Percentiles rank a stretch among this genome's conserved stretches.
These are phyloP conservation scores for Andricus grossulariae DNA, from an alignment of 1,140 invertebrate genomes.

Conservation along the genomic window DNA sequence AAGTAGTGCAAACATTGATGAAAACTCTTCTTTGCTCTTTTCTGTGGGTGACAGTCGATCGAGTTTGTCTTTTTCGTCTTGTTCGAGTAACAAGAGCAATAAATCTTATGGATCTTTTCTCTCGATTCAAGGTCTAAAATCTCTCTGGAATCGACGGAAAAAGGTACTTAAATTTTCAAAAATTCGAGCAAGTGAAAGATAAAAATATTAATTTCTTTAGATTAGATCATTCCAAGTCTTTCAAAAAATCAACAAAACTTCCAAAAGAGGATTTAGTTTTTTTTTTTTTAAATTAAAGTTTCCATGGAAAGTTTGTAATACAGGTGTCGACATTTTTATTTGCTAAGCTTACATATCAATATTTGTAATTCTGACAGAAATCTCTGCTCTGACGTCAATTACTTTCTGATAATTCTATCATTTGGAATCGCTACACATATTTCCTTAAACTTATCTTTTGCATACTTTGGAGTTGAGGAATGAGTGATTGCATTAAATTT, in stretches of 20 bases:
- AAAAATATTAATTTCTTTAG: no score
- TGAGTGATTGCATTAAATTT: neutral
- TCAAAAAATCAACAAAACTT: neutral
- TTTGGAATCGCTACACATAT: neutral
- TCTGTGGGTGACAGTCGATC: slow-evolving; percentile 44
- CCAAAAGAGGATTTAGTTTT: no score
- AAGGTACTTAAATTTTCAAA: slow-evolving; percentile 58
- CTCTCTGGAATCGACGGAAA: slow-evolving; percentile 67
- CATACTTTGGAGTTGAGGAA: neutral
- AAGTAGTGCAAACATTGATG: slow-evolving; percentile 52
- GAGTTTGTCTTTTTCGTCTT: slow-evolving; percentile 45
- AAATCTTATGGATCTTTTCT: slow-evolving; percentile 66
- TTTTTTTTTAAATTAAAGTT: neutral
- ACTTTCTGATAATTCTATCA: slow-evolving; percentile 19
- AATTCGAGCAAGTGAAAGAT: no score
- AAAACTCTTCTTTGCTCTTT: slow-evolving; percentile 52
- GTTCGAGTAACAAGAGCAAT: slow-evolving; percentile 43
- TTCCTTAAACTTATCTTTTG: neutral
- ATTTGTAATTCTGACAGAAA: slow-evolving; percentile 7
- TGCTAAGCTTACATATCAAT: slow-evolving; percentile 10
- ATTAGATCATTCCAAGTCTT: no score
- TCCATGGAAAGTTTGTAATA: neutral
- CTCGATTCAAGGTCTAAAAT: slow-evolving; percentile 62
- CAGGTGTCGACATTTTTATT: neutral
- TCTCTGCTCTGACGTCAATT: slow-evolving; percentile 17